These are phyloP conservation scores for Oryzias javanicus DNA, from an alignment of 2,113 vertebrate genomes.

Conservation along the genomic window DNA sequence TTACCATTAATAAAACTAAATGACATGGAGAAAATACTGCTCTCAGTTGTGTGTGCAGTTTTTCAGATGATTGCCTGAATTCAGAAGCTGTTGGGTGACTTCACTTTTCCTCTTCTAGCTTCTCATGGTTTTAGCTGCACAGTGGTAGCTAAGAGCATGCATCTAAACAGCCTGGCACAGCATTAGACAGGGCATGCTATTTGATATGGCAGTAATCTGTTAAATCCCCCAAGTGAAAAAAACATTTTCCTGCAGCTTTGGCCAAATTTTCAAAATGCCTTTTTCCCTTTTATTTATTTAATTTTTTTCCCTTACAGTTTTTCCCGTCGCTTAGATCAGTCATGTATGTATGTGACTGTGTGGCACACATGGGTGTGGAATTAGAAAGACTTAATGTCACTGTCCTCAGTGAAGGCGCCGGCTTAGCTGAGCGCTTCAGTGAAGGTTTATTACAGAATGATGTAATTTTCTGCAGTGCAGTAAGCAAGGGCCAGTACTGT, in stretches of 20 bases:
- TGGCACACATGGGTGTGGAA: conserved; percentile 39
- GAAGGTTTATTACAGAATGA: conserved; percentile 43
- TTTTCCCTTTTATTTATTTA: not conserved
- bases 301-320: conserved; percentile 19
- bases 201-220: conserved; percentile 63
- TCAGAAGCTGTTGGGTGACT: conserved; percentile 23
- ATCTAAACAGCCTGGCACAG: conserved; percentile 58
- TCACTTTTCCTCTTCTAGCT: conserved; percentile 14
- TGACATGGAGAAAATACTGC: not conserved
- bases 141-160: conserved; percentile 30
- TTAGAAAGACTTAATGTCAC: conserved; percentile 63
- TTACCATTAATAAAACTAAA: conserved; percentile 12
- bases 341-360: conserved; percentile 11
- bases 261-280: conserved; percentile 38
- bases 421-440: conserved; percentile 40
- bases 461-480: not conserved
- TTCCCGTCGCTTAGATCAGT: conserved; percentile 32
- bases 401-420: conserved; percentile 38
- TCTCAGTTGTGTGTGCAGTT: conserved; percentile 35
- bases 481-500: too few species aligned
- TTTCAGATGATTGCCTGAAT: conserved; percentile 45
- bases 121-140: conserved; percentile 27
- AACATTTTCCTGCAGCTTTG: conserved; percentile 50
- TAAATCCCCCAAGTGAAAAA: conserved; percentile 63
- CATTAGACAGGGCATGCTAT: conserved; percentile 59